A percentile compares a stretch with the other conserved stretches of the same genome.
These are phyloP conservation scores for Oriolus oriolus DNA, from an alignment of 2,113 vertebrate species.

Conservation along the genomic window DNA sequence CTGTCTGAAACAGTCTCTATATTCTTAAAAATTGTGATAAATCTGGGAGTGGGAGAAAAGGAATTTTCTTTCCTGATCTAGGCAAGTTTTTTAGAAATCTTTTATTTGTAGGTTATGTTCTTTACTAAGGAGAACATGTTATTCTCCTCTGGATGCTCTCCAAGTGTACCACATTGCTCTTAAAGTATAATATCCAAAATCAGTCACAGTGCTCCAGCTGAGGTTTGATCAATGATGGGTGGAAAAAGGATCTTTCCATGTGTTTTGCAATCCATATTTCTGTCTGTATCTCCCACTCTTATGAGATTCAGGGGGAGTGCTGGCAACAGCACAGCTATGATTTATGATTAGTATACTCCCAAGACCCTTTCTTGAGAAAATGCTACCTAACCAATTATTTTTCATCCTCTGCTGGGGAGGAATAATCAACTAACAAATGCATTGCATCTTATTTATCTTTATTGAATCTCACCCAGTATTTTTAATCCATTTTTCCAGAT, in stretches of 20 bases:
- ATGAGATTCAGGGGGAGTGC: background rate
- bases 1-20: background rate
- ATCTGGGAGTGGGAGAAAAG: background rate
- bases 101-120: slow-evolving; percentile 13
- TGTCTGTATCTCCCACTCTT: background rate
- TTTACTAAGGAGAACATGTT: background rate
- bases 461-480: background rate
- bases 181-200: background rate
- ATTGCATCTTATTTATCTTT: background rate
- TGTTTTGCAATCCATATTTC: slow-evolving; percentile 31
- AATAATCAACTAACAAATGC: background rate
- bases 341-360: background rate
- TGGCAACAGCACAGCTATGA: background rate
- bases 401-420: background rate
- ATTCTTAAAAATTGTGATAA: background rate
- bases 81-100: background rate
- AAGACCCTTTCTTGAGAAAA: background rate
- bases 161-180: slow-evolving; percentile 49
- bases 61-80: background rate
- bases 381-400: background rate
- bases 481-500: background rate
- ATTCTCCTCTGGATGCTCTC: slow-evolving; percentile 28
- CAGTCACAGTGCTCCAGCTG: slow-evolving; percentile 36
- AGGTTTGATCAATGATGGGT: slow-evolving; percentile 32
- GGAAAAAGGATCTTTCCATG: slow-evolving; percentile 9